Percentiles rank a stretch among this genome's conserved stretches.
phyloP scores from a whole-genome alignment of 1,140 invertebrate species.

The Dreissena rostriformis region DNA sequence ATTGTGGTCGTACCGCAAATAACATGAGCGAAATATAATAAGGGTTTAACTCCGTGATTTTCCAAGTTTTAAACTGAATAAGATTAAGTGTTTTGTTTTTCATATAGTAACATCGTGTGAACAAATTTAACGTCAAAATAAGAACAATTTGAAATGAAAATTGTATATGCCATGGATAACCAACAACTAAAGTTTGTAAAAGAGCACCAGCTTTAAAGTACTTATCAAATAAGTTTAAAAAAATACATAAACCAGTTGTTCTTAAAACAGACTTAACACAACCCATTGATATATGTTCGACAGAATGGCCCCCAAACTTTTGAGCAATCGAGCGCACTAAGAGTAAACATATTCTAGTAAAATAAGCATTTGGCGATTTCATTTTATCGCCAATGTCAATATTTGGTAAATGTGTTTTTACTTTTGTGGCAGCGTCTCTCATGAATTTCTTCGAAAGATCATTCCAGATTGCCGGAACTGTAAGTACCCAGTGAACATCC shows the following conservation, averaged over 20 bases:
- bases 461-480: slow-evolving; percentile 48
- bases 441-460: slow-evolving; percentile 46
- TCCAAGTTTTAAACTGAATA: too few species aligned
- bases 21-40: too few species aligned
- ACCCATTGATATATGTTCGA: neutral
- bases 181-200: neutral
- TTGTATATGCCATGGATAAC: neutral
- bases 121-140: too few species aligned
- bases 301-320: too few species aligned
- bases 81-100: too few species aligned
- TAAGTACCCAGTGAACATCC: slow-evolving; percentile 45
- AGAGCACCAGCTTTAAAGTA: neutral
- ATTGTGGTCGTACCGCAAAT: too few species aligned
- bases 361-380: neutral
- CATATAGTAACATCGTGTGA: too few species aligned
- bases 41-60: too few species aligned
- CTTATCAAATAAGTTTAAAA: neutral
- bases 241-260: neutral
- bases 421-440: slow-evolving; percentile 43
- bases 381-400: neutral
- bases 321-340: too few species aligned
- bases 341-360: too few species aligned
- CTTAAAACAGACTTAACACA: neutral
- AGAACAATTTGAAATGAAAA: too few species aligned
- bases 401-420: neutral